Evolutionary conservation across 2,113 vertebrate species (phyloP).

Genomic region (Mystacornis crossleyi): DNA sequence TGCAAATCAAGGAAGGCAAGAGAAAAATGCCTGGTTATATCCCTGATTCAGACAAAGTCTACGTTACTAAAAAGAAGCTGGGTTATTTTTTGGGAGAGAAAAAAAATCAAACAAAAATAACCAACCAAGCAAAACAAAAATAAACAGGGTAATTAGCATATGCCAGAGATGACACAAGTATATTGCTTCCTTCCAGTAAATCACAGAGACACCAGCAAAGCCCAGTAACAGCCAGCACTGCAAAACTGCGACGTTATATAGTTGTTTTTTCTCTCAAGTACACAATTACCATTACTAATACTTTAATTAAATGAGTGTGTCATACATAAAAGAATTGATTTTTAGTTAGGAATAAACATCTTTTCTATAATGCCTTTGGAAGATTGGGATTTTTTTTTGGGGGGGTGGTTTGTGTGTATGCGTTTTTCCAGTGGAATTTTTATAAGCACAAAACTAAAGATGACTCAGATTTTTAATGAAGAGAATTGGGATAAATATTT

Average conservation of each 20-base stretch:
- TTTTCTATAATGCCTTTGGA: not conserved
- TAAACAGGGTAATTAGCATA: not conserved
- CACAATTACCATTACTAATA: not conserved
- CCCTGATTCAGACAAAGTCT: not conserved
- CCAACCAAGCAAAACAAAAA: not conserved
- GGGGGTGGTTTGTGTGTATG: not conserved
- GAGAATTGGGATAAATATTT: conserved; percentile 48
- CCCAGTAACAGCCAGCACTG: not conserved
- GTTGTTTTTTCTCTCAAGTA: not conserved
- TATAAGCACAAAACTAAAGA: not conserved
- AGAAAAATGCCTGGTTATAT: not conserved
- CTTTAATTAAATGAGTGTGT: not conserved
- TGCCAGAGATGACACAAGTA: not conserved
- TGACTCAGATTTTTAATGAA: conserved; percentile 50
- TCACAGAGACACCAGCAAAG: not conserved
- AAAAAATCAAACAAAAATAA: not conserved
- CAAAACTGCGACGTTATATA: not conserved
- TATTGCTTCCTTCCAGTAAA: not conserved
- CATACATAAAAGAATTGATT: not conserved
- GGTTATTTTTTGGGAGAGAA: not conserved
- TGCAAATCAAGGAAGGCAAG: not conserved
- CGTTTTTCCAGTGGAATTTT: conserved; percentile 23
- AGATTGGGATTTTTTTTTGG: not conserved
- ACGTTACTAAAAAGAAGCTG: not conserved
- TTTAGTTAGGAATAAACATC: not conserved